A percentile compares a stretch with the other conserved stretches of the same genome.
Evolutionary conservation across 2,797 vertebrate species (phyloP).

Genomic region (Brachyrhaphis roseni): DNA sequence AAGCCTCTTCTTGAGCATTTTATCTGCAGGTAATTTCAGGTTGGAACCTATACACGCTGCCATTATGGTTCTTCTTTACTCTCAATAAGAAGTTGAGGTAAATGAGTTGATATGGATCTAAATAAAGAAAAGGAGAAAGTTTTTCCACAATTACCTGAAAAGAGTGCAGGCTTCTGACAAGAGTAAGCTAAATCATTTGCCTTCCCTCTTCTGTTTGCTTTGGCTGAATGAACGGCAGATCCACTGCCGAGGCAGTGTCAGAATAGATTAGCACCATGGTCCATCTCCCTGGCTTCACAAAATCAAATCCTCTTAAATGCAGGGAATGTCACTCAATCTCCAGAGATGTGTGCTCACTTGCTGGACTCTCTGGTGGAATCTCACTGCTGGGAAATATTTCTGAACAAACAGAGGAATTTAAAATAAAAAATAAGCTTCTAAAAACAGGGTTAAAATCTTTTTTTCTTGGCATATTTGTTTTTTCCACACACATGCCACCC

Average conservation of each 20-base stretch:
- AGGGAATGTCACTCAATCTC: slow-evolving; percentile 76
- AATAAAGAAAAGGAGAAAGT: slow-evolving; percentile 29
- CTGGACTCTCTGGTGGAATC: slow-evolving; percentile 48
- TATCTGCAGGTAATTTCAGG: slow-evolving; percentile 54
- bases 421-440: slow-evolving; percentile 55
- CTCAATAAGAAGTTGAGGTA: slow-evolving; percentile 5
- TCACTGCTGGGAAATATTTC: slow-evolving; percentile 67
- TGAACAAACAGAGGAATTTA: slow-evolving; percentile 69
- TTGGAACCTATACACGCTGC: slow-evolving; percentile 14
- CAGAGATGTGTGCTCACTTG: slow-evolving; percentile 71
- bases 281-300: slow-evolving; percentile 70
- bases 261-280: slow-evolving; percentile 77
- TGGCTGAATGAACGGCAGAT: slow-evolving; percentile 72
- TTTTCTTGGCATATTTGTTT: not conserved
- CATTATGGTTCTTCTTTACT: slow-evolving; percentile 23
- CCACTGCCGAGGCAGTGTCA: slow-evolving; percentile 74
- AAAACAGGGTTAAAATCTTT: slow-evolving; percentile 7
- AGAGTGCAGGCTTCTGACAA: slow-evolving; percentile 42
- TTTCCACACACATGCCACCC: not conserved
- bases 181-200: slow-evolving; percentile 55
- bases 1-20: slow-evolving; percentile 48
- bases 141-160: slow-evolving; percentile 39
- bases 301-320: slow-evolving; percentile 79
- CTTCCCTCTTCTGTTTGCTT: slow-evolving; percentile 66
- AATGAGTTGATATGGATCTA: slow-evolving; percentile 44